phyloP scores from a whole-genome alignment of 35 echinoderm and acorn worm species.

The Holothuria glaberrima region DNA sequence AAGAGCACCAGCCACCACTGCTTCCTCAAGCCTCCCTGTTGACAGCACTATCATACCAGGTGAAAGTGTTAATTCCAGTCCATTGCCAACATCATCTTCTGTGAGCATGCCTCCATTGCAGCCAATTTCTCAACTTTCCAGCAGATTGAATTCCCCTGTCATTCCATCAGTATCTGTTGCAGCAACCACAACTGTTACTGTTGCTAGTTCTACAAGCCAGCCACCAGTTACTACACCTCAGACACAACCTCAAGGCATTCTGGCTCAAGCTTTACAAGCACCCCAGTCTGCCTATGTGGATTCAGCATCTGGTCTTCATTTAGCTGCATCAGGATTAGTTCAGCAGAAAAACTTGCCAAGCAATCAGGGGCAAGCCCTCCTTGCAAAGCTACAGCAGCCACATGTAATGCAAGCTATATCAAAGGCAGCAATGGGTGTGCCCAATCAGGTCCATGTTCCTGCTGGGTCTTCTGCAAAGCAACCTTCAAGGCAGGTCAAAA shows the following conservation, averaged over 20 bases:
- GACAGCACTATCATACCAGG: neutral
- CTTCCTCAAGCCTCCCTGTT: neutral
- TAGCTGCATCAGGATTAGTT: conserved; percentile 47
- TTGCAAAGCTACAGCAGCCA: conserved; percentile 27
- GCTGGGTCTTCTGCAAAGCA: neutral
- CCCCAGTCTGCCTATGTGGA: conserved; percentile 47
- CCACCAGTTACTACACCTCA: neutral
- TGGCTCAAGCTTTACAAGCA: conserved; percentile 38
- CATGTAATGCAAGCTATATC: conserved; percentile 48
- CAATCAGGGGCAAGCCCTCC: conserved; percentile 16
- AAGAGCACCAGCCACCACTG: neutral
- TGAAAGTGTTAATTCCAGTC: neutral
- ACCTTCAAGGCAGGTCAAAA: conserved; percentile 20
- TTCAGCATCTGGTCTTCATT: conserved; percentile 54
- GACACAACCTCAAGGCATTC: conserved; percentile 40
- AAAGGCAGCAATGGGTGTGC: conserved; percentile 25
- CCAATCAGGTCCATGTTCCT: conserved; percentile 9
- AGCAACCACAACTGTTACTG: neutral
- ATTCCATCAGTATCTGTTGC: neutral
- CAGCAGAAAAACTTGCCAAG: conserved; percentile 18
- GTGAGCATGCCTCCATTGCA: conserved; percentile 29
- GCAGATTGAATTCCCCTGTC: neutral
- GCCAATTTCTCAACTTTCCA: conserved; percentile 16
- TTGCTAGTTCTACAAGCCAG: neutral
- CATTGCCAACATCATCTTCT: neutral